A percentile compares a stretch with the other conserved stretches of the same genome.
Evolutionary conservation across 23 tunicate species (phyloP).

Genomic region (Halocynthia aurantium): DNA sequence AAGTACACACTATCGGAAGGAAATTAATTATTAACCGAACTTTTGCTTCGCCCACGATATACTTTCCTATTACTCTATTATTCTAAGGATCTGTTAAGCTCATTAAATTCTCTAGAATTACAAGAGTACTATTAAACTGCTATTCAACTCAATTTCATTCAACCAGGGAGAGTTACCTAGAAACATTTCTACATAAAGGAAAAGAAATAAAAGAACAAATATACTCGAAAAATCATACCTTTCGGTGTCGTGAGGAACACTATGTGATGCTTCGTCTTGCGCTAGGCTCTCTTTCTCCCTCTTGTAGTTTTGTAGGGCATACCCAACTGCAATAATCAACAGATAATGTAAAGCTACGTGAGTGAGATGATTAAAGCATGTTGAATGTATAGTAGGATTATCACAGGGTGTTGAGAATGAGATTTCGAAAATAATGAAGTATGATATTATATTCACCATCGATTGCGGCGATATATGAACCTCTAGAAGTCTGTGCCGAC

Average conservation of each 20-base stretch:
- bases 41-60: too few species aligned
- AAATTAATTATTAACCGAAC: too few species aligned
- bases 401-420: background rate
- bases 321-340: background rate
- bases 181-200: background rate
- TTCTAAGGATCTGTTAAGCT: too few species aligned
- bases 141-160: too few species aligned
- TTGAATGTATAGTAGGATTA: too few species aligned
- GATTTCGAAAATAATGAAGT: background rate
- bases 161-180: too few species aligned
- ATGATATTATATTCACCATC: conserved; percentile 27
- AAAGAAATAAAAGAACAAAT: background rate
- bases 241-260: conserved; percentile 1
- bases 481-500: conserved; percentile 21
- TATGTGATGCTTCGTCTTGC: background rate
- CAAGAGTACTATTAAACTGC: too few species aligned
- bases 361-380: too few species aligned
- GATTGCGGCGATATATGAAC: conserved; percentile 54
- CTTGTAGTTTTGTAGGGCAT: background rate
- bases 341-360: too few species aligned
- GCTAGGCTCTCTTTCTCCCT: background rate
- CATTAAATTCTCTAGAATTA: too few species aligned
- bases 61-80: too few species aligned
- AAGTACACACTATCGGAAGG: too few species aligned
- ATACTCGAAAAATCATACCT: background rate